Percentiles rank a stretch among this genome's conserved stretches.
Conservation (phyloP, 53 echinoderm and acorn worm species). For the Holothuria scabra region DNA sequence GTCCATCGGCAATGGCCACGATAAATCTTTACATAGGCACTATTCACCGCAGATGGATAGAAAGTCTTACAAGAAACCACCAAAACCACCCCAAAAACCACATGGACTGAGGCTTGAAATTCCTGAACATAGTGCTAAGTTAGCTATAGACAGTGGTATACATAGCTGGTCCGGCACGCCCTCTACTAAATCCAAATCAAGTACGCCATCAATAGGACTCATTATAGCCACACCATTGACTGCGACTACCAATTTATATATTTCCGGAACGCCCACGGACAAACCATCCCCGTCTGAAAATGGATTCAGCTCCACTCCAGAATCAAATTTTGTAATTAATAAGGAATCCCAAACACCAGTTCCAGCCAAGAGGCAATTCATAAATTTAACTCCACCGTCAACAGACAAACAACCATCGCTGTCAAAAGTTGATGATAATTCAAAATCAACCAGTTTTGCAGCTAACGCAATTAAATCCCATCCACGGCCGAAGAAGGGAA, state of each 20-base stretch:
- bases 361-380: background rate
- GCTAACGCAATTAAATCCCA: too few species aligned
- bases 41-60: slow-evolving; percentile 34
- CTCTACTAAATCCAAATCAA: slow-evolving; percentile 8
- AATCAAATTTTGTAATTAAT: too few species aligned
- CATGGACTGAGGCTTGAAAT: slow-evolving; percentile 36
- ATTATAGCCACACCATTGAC: background rate
- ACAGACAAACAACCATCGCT: background rate
- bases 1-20: background rate
- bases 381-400: background rate
- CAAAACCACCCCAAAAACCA: slow-evolving; percentile 13
- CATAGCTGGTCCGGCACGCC: slow-evolving; percentile 36
- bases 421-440: background rate
- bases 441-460: background rate
- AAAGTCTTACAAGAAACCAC: slow-evolving; percentile 35
- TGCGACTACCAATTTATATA: background rate
- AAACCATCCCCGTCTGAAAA: background rate
- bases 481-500: too few species aligned
- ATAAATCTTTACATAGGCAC: slow-evolving; percentile 13
- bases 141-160: slow-evolving; percentile 11
- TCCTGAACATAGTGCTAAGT: background rate
- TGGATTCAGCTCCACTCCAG: too few species aligned
- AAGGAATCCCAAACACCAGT: background rate
- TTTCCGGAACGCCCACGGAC: background rate
- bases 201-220: background rate